Base-by-base conservation (phyloP, 2,113 vertebrate species). In the Tychaedon coryphoeus region DNA sequence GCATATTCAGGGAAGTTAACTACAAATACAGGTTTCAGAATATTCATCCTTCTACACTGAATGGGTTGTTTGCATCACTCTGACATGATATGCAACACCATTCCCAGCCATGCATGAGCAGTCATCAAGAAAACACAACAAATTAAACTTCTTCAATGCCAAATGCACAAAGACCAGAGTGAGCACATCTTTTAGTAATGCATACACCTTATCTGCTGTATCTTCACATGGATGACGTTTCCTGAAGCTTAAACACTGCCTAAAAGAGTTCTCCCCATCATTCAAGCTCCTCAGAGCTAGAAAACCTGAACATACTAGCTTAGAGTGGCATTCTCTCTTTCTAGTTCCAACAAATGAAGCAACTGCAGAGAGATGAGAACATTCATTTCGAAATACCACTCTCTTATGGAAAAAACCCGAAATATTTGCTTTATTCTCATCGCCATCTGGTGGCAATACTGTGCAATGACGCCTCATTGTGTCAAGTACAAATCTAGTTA, bases 361-460 rank as follows among this genome's bases (percentile, higher is more conserved):
- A 82, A 28, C 7, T 67, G 31, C 53, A 85, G 61, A 88, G 15
- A 42, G 2, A 38, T 0, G 0, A 70, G 18, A 22, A 42, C 8
- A 45, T 50, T 42, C 7, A 29, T 47, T 38, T 38, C 61, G 15
- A 83, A 90, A 58, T 22, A 51, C 2, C 18, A 43, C 24, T 25
- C 20, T 36, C 8, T 50, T 24, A 22, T 2, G 12, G 8, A 51
- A 19, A 10, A 65, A 31, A 10, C 1, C 0, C 0, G 0, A 19
- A 10, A 5, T 6, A 1, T 33, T 58, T 61, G 29, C 29, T 47
- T 79, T 67, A 23, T 54, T 88, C n/a, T 74, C 18, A 61, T 18
- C 90, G 61, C 95, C 93, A 95, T 64, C 94, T 86, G 47, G 79
- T 94, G 94, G 88, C 60, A 67, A 65, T 17, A 58, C 4, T 19